Evolutionary conservation across 2,888 invertebrate genomes (phyloP), one percentile per base, ranked within the genome.

Genomic region (Physocephala rufipes): DNA sequence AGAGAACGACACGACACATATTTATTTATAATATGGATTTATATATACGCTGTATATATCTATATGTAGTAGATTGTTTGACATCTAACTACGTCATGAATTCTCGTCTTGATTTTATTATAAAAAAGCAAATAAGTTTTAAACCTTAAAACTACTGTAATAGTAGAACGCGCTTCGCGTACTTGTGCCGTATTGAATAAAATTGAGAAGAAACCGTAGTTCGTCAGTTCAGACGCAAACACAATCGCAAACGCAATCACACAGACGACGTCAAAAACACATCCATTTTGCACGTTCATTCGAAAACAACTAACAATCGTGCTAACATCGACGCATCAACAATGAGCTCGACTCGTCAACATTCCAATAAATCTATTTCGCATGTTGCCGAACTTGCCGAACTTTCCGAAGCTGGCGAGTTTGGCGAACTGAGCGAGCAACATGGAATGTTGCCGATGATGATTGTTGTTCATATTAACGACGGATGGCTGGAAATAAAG

Each of bases 271-370:
- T 62, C 49, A 43, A 79, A 82, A 63, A 78, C 79, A 82, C 83
- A 82, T 84, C 85, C 83, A 83, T 80, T 84, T 84, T 82, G 81
- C 83, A 84, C 83, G 85, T 85, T 82, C 82, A 82, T 82, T 84
- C 83, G 84, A 82, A 81, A 84, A 83, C 82, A 85, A 85, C 82
- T 84, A 82, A 76, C 78, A 76, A 76, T 75, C 75, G 71, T 74
- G 78, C 78, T 76, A 77, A 77, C 78, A 78, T 76, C 76, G 78
- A 67, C 77, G 77, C 78, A 78, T 78, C 76, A 72, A 77, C 80
- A 80, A 77, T 78, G 77, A 80, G 78, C 80, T 76, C 74, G 78
- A 75, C 78, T 79, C 81, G 79, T 79, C 79, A 79, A 83, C 83
- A 83, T 83, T 81, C 80, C 79, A 81, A 80, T 80, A 79, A 80